Conservation (phyloP, 2,888 invertebrate genomes). For the Polydrusus tereticollis region DNA sequence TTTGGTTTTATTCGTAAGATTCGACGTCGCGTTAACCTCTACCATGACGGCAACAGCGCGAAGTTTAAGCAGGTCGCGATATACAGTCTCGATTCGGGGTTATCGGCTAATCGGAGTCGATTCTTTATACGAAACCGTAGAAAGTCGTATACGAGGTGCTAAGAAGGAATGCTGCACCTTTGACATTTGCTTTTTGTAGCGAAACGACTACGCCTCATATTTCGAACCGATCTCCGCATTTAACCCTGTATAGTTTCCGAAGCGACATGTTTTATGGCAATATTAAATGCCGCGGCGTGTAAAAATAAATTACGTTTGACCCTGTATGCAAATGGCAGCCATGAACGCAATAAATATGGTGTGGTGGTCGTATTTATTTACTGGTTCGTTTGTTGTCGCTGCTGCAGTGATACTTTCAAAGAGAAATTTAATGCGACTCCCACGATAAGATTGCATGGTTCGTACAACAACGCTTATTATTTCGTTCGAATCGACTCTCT, state of each 20-base stretch:
- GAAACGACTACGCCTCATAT: too few species aligned
- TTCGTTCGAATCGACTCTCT: neutral
- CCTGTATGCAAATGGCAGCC: conserved; percentile 8
- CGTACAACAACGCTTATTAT: conserved; percentile 1
- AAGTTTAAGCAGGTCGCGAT: neutral
- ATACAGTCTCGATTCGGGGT: neutral
- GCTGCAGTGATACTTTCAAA: conserved; percentile 30
- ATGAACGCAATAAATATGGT: conserved; percentile 7
- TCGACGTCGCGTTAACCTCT: too few species aligned
- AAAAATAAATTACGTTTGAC: neutral
- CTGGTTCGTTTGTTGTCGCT: neutral
- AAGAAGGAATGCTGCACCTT: neutral
- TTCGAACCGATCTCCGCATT: too few species aligned
- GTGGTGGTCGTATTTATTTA: neutral
- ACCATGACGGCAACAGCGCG: neutral
- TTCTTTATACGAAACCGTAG: neutral
- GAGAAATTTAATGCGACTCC: conserved; percentile 36
- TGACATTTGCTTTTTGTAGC: neutral
- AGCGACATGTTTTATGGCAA: neutral
- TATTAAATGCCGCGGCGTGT: neutral
- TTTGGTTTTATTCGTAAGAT: too few species aligned
- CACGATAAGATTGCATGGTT: conserved; percentile 16
- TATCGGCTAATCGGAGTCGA: neutral
- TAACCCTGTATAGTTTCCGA: too few species aligned
- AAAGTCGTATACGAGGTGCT: neutral